Base-by-base conservation (phyloP, 1,140 invertebrate species). In the Glossosoma conforme region DNA sequence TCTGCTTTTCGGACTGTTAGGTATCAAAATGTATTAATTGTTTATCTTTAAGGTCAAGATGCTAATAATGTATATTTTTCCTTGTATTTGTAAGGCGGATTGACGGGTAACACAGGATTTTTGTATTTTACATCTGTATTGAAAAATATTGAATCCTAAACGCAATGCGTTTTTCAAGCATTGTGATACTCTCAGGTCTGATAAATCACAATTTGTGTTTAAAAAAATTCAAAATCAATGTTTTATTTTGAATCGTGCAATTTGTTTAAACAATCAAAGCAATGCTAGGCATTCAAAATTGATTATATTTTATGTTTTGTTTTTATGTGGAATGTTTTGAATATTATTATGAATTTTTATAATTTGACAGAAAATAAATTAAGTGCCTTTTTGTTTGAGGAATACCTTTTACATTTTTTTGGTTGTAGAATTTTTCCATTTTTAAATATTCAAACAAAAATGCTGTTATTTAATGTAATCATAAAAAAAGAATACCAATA, bases 31-130 rank as follows among this genome's bases (percentile, higher is more conserved):
- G 9, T 36, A 36, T 36, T 43, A 21, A 22, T 43, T 43, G 32
- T 33, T 20, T 43, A 15, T 43, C 13, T 43, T 43, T 17, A 45
- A 19, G 30, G n/a, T 44, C 19, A 28, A 44, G n/a, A 19, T 36
- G n/a, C 5, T n/a, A 38, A 24, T 47, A 49, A 49, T 22, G 33
- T 41, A 43, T 42, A 25, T 50, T 50, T 43, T 41, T 49, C 11
- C 18, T 25, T 30, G 40, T 50, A 32, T 33, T 37, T 9, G 25
- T 43, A 50, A 43, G 40, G 40, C 40, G 48, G 40, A 43, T 35
- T 42, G 48, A 50, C 48, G 48, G 48, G 48, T 50, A 50, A 47
- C 19, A 19, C 43, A 40, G 38, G 48, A 50, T 41, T 44, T 22
- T 38, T 24, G 20, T 47, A 32, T 19, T 17, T 18, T 15, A 21